phyloP scores from a whole-genome alignment of 2,797 vertebrate species.

The Semaprochilodus insignis region DNA sequence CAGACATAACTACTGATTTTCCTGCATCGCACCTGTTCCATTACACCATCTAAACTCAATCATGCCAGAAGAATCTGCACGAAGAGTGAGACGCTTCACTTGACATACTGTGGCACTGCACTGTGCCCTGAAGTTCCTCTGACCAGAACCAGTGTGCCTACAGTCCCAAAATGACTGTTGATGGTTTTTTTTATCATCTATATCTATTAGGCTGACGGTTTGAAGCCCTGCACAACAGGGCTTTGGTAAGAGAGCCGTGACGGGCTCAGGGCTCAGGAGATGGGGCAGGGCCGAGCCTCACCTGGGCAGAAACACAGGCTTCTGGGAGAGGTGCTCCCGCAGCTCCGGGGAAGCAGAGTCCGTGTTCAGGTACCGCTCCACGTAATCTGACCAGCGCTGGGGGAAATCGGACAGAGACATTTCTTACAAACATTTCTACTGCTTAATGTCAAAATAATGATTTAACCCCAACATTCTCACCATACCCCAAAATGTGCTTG shows the following conservation, averaged over 20 bases:
- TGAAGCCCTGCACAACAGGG: conserved; percentile 69
- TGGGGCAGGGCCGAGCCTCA: conserved; percentile 81
- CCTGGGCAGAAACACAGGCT: conserved; percentile 98
- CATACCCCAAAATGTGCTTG: too few species aligned
- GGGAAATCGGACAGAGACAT: conserved; percentile 34
- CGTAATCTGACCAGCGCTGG: conserved; percentile 97
- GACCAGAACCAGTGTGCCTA: conserved; percentile 8
- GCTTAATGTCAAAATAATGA: too few species aligned
- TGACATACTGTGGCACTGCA: conserved; percentile 17
- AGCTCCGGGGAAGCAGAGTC: conserved; percentile 96
- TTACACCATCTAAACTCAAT: not conserved
- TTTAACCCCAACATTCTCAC: too few species aligned
- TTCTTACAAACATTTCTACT: not conserved
- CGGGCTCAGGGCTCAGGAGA: conserved; percentile 57
- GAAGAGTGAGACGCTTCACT: conserved; percentile 22
- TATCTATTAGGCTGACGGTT: conserved; percentile 59
- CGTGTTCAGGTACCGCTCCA: conserved; percentile 95
- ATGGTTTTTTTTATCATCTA: conserved; percentile 26
- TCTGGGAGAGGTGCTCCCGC: conserved; percentile 96
- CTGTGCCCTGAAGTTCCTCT: conserved; percentile 12
- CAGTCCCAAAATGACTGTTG: conserved; percentile 29
- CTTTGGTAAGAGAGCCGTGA: conserved; percentile 62
- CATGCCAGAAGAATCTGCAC: conserved; percentile 1
- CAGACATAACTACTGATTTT: conserved; percentile 36
- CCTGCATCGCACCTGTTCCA: conserved; percentile 34